Evolutionary conservation across 2,888 invertebrate species (phyloP).

Genomic region (Ormyrus nitidulus): DNA sequence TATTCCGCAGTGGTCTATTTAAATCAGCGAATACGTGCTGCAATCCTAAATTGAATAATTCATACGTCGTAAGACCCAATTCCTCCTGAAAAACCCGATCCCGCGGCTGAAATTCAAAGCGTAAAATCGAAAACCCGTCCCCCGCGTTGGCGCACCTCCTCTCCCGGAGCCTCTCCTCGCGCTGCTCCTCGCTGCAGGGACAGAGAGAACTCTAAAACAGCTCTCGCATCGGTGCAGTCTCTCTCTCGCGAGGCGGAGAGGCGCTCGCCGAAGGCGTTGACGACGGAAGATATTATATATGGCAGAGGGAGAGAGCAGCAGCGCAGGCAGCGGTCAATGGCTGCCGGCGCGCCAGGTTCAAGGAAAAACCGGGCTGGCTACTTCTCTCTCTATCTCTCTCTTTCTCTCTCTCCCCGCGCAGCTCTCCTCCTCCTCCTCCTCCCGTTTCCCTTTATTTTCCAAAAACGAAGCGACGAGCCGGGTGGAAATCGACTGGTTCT

Average conservation of each 20-base stretch:
- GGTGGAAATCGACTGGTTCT: too few relatives aligned
- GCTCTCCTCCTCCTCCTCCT: background rate
- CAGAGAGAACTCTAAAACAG: background rate
- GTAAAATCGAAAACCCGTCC: too few relatives aligned
- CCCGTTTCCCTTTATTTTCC: conserved; percentile 52
- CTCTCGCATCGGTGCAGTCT: too few relatives aligned
- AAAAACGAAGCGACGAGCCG: conserved; percentile 9
- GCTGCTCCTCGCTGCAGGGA: conserved; percentile 8
- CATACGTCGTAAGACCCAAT: too few relatives aligned
- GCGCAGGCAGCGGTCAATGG: conserved; percentile 70
- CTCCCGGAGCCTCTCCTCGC: too few relatives aligned
- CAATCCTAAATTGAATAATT: too few relatives aligned
- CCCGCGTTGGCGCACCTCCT: too few relatives aligned
- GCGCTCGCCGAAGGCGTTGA: background rate
- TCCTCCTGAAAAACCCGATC: too few relatives aligned
- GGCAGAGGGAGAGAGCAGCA: conserved; percentile 40
- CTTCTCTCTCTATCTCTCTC: conserved; percentile 31
- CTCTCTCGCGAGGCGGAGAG: too few relatives aligned
- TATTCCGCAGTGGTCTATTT: too few relatives aligned
- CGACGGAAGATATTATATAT: conserved; percentile 24
- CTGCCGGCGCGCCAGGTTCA: conserved; percentile 74
- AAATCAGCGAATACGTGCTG: too few relatives aligned
- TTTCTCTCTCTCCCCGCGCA: conserved; percentile 8
- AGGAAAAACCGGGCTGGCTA: conserved; percentile 66
- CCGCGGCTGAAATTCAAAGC: too few relatives aligned